Percentiles rank a stretch among this genome's conserved stretches.
Evolutionary conservation across 2,113 vertebrate species (phyloP).

Genomic region (Prochilodus magdalenae): DNA sequence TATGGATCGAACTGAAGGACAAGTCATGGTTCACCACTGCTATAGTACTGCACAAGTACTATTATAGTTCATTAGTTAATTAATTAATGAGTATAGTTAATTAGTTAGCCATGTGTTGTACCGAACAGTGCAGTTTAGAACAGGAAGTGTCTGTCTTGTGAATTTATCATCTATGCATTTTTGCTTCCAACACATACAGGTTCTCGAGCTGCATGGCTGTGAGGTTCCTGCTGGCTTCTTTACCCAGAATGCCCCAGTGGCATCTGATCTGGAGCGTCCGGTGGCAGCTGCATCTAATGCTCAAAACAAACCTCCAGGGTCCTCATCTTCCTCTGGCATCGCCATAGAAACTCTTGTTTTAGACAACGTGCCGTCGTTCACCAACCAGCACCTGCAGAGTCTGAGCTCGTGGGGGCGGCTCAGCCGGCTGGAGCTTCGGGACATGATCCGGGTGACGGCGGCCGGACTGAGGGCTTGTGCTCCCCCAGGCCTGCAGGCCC

Average conservation of each 20-base stretch:
- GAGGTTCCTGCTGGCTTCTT: slow-evolving; percentile 76
- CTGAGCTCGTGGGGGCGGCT: slow-evolving; percentile 73
- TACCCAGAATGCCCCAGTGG: slow-evolving; percentile 58
- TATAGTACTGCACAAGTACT: no score
- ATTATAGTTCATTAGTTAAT: no score
- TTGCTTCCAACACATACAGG: slow-evolving; percentile 51
- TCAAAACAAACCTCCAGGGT: slow-evolving; percentile 22
- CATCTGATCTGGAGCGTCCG: slow-evolving; percentile 58
- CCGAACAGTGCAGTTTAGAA: no score
- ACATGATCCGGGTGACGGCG: slow-evolving; percentile 75
- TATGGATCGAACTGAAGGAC: background rate
- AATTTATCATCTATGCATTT: background rate
- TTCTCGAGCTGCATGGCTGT: slow-evolving; percentile 75
- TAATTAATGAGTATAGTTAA: no score
- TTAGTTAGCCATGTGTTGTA: no score
- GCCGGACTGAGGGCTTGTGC: slow-evolving; percentile 74
- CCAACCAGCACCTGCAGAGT: slow-evolving; percentile 77
- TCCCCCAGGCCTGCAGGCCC: slow-evolving; percentile 64
- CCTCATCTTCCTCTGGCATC: slow-evolving; percentile 47
- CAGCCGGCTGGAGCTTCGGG: slow-evolving; percentile 69
- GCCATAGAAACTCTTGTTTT: slow-evolving; percentile 72
- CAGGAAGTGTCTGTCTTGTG: no score
- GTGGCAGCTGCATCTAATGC: slow-evolving; percentile 28
- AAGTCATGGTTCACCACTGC: no score
- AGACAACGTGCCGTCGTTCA: slow-evolving; percentile 79